Evolutionary conservation across 2,113 vertebrate species (phyloP), one percentile per base, ranked within the genome.

Genomic region (Brachyhypopomus occidentalis): DNA sequence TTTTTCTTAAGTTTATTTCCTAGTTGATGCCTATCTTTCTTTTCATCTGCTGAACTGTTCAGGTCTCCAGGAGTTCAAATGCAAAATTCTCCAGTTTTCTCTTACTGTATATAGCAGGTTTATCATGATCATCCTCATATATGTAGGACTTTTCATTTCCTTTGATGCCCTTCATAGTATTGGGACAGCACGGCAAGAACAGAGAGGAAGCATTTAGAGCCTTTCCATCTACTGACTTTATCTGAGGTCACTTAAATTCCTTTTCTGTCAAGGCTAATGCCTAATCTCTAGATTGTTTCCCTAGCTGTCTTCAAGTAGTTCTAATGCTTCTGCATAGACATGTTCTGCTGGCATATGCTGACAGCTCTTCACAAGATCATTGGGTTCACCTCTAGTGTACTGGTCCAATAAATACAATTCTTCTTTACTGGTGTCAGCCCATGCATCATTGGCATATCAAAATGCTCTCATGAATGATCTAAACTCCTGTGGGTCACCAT

Each of bases 381-480:
- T 17, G 2, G 55, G 75, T 22, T 75, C 73, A 5, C 82, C 83
- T 6, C 60, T 72, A 6, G 85, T 84, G 58, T 60, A 84, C n/a
- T 82, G 59, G n/a, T 84, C 64, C 58, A 84, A 30, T 8, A 72
- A 83, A 22, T 80, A 80, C 23, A 85, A 38, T 20, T 59, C 70
- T 23, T 85, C 64, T 14, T 14, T 14, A 56, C 17, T 34, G 19
- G 55, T 71, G 1, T 82, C 27, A 7, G 73, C 66, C 23, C 55
- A 79, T 0, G 23, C 17, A 11, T 82, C 84, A 58, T 82, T 63
- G 8, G 27, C 45, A 75, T 82, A 52, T 20, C 55, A 9, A 25
- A 85, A 79, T 5, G 45, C 66, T 71, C 52, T 78, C 12, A 82
- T 70, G 9, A 82, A 82, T 0, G 76, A 79, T 30, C 30, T 70